phyloP scores from a whole-genome alignment of 2,888 invertebrate genomes.

The Pyrrhosoma nymphula region DNA sequence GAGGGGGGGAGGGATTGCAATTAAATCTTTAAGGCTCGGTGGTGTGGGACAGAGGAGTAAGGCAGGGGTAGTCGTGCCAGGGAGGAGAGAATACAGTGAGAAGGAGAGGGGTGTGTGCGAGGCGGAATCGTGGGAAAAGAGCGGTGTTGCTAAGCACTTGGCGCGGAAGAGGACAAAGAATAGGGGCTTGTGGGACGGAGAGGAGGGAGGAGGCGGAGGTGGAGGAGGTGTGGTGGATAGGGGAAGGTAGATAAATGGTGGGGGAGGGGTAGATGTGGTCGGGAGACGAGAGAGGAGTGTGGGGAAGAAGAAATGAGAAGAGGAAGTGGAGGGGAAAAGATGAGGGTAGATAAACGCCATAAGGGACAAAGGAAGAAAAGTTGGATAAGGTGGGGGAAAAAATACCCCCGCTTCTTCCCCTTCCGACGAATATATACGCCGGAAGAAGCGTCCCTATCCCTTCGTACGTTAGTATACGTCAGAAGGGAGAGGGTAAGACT shows the following conservation, averaged over 20 bases:
- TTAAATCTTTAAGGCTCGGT: neutral
- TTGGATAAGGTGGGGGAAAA: neutral
- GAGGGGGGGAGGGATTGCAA: neutral
- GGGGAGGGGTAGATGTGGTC: neutral
- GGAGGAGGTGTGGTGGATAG: neutral
- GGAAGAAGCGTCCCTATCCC: too few relatives aligned
- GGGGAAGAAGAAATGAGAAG: neutral
- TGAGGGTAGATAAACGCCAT: slow-evolving; percentile 36
- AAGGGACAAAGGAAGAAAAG: slow-evolving; percentile 24
- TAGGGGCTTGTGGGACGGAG: neutral
- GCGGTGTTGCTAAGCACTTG: slow-evolving; percentile 41
- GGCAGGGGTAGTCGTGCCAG: neutral
- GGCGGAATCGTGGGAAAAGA: slow-evolving; percentile 34
- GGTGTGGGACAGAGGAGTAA: neutral
- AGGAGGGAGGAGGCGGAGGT: neutral
- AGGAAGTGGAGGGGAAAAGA: neutral
- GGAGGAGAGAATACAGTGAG: neutral
- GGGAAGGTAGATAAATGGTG: neutral
- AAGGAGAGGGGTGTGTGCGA: neutral
- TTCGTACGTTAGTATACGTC: neutral
- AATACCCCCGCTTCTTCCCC: neutral
- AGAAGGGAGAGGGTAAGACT: neutral
- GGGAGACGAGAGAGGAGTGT: neutral
- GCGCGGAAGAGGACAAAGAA: slow-evolving; percentile 37
- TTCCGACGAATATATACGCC: too few relatives aligned